Base-by-base conservation (phyloP, 2,888 invertebrate genomes). In the Clunio marinus region DNA sequence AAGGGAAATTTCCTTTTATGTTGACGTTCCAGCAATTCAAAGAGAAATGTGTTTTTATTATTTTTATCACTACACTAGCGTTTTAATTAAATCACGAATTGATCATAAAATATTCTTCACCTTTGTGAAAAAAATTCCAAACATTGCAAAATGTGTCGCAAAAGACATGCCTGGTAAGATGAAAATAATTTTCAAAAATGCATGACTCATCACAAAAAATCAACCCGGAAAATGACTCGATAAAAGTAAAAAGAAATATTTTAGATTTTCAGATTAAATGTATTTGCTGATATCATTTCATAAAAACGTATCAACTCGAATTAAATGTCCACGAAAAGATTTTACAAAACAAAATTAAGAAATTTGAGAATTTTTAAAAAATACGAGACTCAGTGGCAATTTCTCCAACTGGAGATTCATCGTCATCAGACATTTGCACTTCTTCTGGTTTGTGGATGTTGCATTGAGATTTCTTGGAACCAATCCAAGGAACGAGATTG, bases 61-160 rank as follows among this genome's bases (percentile, higher is more conserved):
- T 13, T 57, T 57, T n/a, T n/a, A 45, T 45, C 7, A 45, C 22
- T 17, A 13, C 25, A 4, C 27, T 46, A n/a, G 63, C 46, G 51
- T 63, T 63, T 63, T 63, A 63, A 63, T 63, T 63, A 63, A 63
- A 63, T 63, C 63, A 63, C 63, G 63, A 63, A 46, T 45, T 63
- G 46, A 46, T 46, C 45, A 63, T 63, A 63, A 63, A 63, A 63
- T 22, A 46, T 24, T 62, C 41, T 62, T 59, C 32, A 32, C 41
- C 37, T 62, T 13, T 62, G n/a, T 24, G 20, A n/a, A 20, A 27
- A 45, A 28, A 22, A n/a, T n/a, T n/a, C n/a, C n/a, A n/a, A n/a
- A n/a, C n/a, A 32, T 57, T 27, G 57, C 57, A 57, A 57, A 22
- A 57, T 57, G 57, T 57, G 57, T 22, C 57, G 27, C 25, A n/a